Percentiles rank a stretch among this genome's conserved stretches.
These are phyloP conservation scores for Kryptolebias marmoratus DNA, from an alignment of 2,113 vertebrate genomes.

Conservation along the genomic window DNA sequence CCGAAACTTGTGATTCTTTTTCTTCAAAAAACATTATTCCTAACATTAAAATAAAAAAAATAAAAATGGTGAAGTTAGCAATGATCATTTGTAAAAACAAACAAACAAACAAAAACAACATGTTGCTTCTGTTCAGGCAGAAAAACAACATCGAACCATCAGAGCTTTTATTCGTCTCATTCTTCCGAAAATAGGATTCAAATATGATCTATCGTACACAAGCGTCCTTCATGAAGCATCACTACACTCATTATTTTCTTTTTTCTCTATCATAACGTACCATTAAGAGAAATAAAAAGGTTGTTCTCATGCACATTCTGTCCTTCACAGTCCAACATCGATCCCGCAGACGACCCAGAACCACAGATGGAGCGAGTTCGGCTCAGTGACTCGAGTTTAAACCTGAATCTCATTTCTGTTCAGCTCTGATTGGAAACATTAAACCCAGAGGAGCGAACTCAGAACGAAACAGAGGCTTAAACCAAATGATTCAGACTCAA, in stretches of 20 bases:
- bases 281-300: slow-evolving; percentile 37
- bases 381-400: neutral
- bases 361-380: slow-evolving; percentile 32
- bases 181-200: slow-evolving; percentile 58
- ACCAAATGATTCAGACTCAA: no score
- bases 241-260: slow-evolving; percentile 25
- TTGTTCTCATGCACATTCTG: slow-evolving; percentile 68
- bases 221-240: slow-evolving; percentile 44
- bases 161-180: slow-evolving; percentile 23
- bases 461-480: no score
- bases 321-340: slow-evolving; percentile 27
- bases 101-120: slow-evolving; percentile 42
- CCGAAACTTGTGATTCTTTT: no score
- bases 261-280: slow-evolving; percentile 42
- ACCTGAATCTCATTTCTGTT: neutral
- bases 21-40: no score
- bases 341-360: slow-evolving; percentile 31
- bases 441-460: no score
- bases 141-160: slow-evolving; percentile 20
- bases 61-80: neutral
- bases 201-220: slow-evolving; percentile 59
- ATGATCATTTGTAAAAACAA: slow-evolving; percentile 30
- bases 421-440: no score
- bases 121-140: slow-evolving; percentile 12
- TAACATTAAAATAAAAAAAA: neutral